Conservation (phyloP, 2,797 vertebrate genomes). For the Rhabdomys pumilio region DNA sequence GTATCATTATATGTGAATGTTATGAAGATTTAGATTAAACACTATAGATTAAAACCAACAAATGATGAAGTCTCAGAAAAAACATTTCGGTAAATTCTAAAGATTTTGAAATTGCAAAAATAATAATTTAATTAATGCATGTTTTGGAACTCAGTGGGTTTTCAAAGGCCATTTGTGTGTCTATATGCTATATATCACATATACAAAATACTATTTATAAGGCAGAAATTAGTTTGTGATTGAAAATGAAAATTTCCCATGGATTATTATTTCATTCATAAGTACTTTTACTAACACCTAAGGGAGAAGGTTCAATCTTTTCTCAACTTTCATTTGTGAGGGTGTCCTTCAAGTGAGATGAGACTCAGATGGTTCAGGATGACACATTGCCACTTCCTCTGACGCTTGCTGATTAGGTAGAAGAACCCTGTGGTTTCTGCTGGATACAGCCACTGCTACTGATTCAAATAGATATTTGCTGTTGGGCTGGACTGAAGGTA, state of each 20-base stretch:
- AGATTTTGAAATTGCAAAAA: not conserved
- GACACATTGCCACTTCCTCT: not conserved
- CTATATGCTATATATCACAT: not conserved
- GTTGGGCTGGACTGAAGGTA: not conserved
- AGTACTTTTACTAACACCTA: not conserved
- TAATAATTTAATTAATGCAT: not conserved
- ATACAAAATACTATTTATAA: not conserved
- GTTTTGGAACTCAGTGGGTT: not conserved
- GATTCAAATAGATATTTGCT: not conserved
- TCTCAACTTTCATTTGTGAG: not conserved
- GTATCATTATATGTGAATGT: too few relatives aligned
- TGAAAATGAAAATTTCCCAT: not conserved
- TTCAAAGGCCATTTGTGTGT: not conserved
- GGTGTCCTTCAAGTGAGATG: not conserved
- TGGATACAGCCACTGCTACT: too few relatives aligned
- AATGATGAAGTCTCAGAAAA: not conserved
- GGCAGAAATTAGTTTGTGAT: not conserved
- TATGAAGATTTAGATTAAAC: not conserved
- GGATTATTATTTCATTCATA: not conserved
- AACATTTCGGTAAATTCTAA: not conserved
- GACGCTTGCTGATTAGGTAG: not conserved
- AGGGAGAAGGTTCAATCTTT: not conserved
- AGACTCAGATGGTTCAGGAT: not conserved
- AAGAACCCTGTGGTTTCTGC: too few relatives aligned
- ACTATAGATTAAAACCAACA: not conserved